phyloP scores from a whole-genome alignment of 2,888 invertebrate species.

The Lasioglossum marginatum region DNA sequence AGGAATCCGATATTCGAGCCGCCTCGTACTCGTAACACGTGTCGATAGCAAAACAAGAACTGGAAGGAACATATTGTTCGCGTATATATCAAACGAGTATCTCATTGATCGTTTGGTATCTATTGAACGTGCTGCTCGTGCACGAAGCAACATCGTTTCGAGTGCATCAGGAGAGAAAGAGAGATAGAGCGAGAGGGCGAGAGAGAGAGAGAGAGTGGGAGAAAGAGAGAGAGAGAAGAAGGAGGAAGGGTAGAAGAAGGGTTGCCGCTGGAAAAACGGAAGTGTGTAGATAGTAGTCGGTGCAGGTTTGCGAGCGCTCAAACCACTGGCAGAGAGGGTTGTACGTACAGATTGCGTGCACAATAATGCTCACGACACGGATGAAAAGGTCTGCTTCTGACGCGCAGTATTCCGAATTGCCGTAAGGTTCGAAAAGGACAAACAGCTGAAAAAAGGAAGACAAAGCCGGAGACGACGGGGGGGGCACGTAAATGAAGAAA shows the following conservation, averaged over 20 bases:
- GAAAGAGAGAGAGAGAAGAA: background rate
- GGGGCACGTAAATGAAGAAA: slow-evolving; percentile 50
- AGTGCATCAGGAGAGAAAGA: slow-evolving; percentile 14
- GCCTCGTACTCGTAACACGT: slow-evolving; percentile 2
- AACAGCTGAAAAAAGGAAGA: slow-evolving; percentile 62
- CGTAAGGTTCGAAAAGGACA: slow-evolving; percentile 69
- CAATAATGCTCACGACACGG: slow-evolving; percentile 64
- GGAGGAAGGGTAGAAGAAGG: slow-evolving; percentile 21
- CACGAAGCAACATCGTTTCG: slow-evolving; percentile 52
- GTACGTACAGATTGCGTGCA: slow-evolving; percentile 68
- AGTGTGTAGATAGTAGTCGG: slow-evolving; percentile 41
- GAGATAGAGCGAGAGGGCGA: background rate
- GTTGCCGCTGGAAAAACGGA: slow-evolving; percentile 42
- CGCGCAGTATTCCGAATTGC: slow-evolving; percentile 68
- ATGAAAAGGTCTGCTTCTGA: slow-evolving; percentile 71
- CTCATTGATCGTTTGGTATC: slow-evolving; percentile 58
- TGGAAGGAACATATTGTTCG: slow-evolving; percentile 38
- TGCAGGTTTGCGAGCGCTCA: slow-evolving; percentile 30
- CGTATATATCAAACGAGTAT: slow-evolving; percentile 44
- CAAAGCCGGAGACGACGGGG: slow-evolving; percentile 45
- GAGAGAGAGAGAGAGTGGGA: background rate
- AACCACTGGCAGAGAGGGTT: slow-evolving; percentile 48
- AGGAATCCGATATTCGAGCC: slow-evolving; percentile 25
- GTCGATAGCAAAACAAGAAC: background rate
- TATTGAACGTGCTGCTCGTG: slow-evolving; percentile 54